These are phyloP conservation scores for Agelaius phoeniceus DNA, from an alignment of 2,113 vertebrate genomes.

Conservation along the genomic window DNA sequence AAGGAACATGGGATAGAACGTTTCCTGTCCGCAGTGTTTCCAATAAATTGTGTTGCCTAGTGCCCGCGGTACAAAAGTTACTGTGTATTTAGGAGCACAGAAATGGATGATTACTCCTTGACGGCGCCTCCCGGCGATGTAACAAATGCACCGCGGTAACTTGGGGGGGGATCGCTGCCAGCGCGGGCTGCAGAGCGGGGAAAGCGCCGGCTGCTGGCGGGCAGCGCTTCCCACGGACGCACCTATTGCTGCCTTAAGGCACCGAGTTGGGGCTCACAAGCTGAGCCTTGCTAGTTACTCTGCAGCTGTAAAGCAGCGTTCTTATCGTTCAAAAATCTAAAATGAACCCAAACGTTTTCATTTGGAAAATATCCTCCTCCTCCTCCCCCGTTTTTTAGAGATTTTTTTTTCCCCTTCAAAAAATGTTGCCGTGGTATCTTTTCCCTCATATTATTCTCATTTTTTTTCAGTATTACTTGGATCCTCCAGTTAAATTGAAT, in stretches of 20 bases:
- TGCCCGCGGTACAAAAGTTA: not conserved
- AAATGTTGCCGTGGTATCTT: not conserved
- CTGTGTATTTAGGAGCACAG: not conserved
- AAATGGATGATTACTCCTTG: not conserved
- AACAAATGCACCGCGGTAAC: accelerated
- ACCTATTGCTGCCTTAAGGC: accelerated
- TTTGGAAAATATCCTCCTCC: not conserved
- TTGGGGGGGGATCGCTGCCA: not conserved
- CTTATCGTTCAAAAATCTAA: not conserved
- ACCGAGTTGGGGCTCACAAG: not conserved
- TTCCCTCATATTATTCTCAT: not conserved
- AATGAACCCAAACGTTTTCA: not conserved
- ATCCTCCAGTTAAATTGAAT: slow-evolving; percentile 85
- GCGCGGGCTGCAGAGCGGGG: too few species aligned
- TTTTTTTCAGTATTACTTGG: slow-evolving; percentile 86
- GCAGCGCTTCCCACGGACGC: not conserved
- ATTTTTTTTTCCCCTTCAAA: not conserved
- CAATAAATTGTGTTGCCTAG: not conserved
- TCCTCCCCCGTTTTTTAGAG: not conserved
- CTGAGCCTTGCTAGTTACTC: not conserved
- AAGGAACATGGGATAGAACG: accelerated
- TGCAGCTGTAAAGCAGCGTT: not conserved
- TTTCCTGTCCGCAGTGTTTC: not conserved
- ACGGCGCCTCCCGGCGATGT: not conserved
- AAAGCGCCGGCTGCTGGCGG: not conserved